Conservation (phyloP, 2,113 vertebrate species). For the Balaeniceps rex region DNA sequence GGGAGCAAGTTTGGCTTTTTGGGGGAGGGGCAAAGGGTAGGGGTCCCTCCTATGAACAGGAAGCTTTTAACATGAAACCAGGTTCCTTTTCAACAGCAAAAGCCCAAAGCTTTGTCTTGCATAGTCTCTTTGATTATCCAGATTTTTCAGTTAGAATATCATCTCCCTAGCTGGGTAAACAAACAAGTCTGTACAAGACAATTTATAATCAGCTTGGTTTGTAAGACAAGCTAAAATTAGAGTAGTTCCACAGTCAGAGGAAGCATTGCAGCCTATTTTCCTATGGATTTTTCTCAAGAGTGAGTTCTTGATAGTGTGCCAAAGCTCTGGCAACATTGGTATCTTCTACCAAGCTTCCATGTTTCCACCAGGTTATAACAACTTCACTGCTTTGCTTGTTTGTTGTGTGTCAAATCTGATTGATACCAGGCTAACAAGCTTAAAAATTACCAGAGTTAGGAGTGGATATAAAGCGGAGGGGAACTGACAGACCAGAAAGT, state of each 20-base stretch:
- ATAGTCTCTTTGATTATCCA: not conserved
- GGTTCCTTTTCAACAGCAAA: not conserved
- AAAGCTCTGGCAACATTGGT: not conserved
- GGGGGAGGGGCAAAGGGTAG: not conserved
- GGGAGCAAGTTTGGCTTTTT: not conserved
- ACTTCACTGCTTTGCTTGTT: not conserved
- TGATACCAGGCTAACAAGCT: not conserved
- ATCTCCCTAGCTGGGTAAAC: not conserved
- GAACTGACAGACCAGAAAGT: not conserved
- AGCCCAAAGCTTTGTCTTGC: not conserved
- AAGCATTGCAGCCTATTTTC: not conserved
- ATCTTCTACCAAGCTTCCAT: not conserved
- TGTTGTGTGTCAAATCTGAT: not conserved
- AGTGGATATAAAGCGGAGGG: not conserved
- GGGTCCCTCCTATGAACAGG: not conserved
- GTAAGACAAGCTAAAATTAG: not conserved
- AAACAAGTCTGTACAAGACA: not conserved
- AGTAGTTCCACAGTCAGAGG: not conserved
- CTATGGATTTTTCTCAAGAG: not conserved
- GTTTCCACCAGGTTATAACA: not conserved
- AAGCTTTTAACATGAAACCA: not conserved
- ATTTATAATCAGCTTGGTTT: not conserved
- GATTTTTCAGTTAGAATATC: not conserved
- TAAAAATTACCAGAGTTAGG: not conserved
- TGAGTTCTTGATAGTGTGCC: not conserved